Percentiles rank a stretch among this genome's conserved stretches.
These are phyloP conservation scores for Lacanobia wlatinum DNA, from an alignment of 2,888 invertebrate species.

Conservation along the genomic window DNA sequence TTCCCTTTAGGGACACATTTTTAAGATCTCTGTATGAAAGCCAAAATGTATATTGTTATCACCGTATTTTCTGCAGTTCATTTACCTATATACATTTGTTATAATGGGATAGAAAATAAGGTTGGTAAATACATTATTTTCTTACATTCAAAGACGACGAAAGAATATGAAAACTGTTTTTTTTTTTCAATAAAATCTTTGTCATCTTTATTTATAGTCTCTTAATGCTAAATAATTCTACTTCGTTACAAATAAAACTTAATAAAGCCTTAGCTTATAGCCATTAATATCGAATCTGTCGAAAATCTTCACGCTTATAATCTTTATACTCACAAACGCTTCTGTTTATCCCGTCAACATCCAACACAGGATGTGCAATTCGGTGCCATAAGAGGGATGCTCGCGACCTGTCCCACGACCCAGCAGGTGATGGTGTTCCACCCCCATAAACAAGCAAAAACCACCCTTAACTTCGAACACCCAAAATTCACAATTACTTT, in stretches of 20 bases:
- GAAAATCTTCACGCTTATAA: slow-evolving; percentile 23
- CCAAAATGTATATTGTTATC: neutral
- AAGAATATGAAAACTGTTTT: neutral
- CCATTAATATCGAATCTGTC: neutral
- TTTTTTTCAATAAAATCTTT: neutral
- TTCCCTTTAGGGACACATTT: neutral
- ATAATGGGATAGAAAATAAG: neutral
- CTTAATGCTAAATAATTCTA: neutral
- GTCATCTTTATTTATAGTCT: neutral
- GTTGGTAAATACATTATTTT: neutral
- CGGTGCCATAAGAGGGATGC: slow-evolving; percentile 86
- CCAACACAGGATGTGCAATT: slow-evolving; percentile 83
- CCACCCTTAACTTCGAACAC: slow-evolving; percentile 38
- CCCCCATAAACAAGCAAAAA: slow-evolving; percentile 57
- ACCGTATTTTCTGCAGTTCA: neutral
- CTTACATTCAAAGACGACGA: too few species aligned
- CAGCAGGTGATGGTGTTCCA: slow-evolving; percentile 84
- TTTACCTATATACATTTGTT: neutral
- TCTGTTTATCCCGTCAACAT: slow-evolving; percentile 60
- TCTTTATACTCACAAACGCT: slow-evolving; percentile 44
- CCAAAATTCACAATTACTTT: slow-evolving; percentile 48
- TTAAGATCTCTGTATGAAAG: neutral
- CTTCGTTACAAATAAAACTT: neutral
- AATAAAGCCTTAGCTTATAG: neutral
- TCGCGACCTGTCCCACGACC: slow-evolving; percentile 88